A percentile compares a stretch with the other conserved stretches of the same genome.
Conservation (phyloP, 2,113 vertebrate genomes). For the Hippopotamus amphibius region DNA sequence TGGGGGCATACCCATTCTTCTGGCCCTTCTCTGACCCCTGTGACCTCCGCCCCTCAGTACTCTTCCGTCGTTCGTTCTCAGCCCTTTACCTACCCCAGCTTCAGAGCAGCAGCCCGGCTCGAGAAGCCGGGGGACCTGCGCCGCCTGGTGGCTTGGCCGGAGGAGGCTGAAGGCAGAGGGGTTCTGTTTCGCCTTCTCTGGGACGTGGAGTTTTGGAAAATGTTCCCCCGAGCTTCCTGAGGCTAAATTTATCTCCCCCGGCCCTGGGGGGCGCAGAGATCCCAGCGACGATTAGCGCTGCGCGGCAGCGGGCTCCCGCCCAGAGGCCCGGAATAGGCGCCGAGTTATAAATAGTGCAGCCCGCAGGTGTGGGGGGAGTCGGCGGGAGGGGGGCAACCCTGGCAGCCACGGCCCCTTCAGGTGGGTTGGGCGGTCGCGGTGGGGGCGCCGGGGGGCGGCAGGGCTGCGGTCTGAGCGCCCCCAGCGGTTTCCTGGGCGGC, state of each 20-base stretch:
- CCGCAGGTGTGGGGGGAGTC: constrained; percentile 81
- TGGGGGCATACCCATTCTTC: background rate
- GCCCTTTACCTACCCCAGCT: background rate
- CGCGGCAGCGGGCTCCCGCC: background rate
- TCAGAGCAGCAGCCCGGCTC: background rate
- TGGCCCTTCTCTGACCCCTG: background rate
- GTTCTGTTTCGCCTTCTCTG: constrained; percentile 13
- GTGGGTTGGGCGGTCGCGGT: constrained; percentile 82
- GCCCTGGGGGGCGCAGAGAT: constrained; percentile 80
- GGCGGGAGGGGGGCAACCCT: constrained; percentile 73
- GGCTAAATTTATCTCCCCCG: constrained; percentile 80
- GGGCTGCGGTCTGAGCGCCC: constrained; percentile 79
- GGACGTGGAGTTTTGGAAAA: constrained; percentile 82
- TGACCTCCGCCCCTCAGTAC: background rate
- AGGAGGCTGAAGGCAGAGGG: background rate
- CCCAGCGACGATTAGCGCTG: constrained; percentile 72
- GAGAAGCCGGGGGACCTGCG: background rate
- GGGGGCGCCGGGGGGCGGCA: constrained; percentile 54
- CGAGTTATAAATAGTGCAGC: constrained; percentile 81
- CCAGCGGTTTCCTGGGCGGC: constrained; percentile 80
- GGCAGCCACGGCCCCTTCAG: constrained; percentile 76
- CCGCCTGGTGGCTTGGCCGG: constrained; percentile 32
- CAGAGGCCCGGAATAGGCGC: constrained; percentile 75
- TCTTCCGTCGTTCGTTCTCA: background rate
- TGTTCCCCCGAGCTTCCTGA: constrained; percentile 79